Conservation (phyloP, 2,888 invertebrate genomes). For the Pimpla rufipes region DNA sequence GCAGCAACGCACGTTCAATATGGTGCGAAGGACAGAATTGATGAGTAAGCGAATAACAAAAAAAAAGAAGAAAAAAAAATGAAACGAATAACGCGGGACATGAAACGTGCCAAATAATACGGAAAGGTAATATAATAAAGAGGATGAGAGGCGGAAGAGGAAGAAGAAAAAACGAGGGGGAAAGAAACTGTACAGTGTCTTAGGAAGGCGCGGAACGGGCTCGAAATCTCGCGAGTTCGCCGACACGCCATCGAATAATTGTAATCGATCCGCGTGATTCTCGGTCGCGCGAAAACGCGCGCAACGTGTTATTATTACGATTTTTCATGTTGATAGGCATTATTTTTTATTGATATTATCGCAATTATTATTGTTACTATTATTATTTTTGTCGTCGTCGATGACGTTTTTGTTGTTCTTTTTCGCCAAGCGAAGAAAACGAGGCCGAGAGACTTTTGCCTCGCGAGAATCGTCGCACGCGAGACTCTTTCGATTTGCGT, state of each 20-base stretch:
- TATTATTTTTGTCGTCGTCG: slow-evolving; percentile 38
- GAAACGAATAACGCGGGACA: slow-evolving; percentile 33
- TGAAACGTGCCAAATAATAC: slow-evolving; percentile 71
- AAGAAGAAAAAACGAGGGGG: neutral
- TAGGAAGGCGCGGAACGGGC: slow-evolving; percentile 55
- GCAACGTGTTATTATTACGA: slow-evolving; percentile 45
- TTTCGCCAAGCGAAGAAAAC: slow-evolving; percentile 42
- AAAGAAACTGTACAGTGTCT: slow-evolving; percentile 62
- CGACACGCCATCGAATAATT: slow-evolving; percentile 43
- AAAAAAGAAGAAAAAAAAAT: slow-evolving; percentile 9
- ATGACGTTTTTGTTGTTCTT: slow-evolving; percentile 10
- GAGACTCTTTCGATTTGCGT: slow-evolving; percentile 22
- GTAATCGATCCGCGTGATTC: slow-evolving; percentile 31
- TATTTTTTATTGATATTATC: slow-evolving; percentile 55
- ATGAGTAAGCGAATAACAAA: slow-evolving; percentile 28
- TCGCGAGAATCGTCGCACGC: slow-evolving; percentile 21
- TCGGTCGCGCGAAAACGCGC: slow-evolving; percentile 22
- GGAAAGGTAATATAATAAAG: slow-evolving; percentile 14
- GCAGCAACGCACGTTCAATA: slow-evolving; percentile 37
- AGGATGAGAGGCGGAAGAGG: neutral
- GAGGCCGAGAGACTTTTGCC: slow-evolving; percentile 39
- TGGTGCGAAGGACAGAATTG: slow-evolving; percentile 13
- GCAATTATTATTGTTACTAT: slow-evolving; percentile 45
- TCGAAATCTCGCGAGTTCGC: slow-evolving; percentile 43
- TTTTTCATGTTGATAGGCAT: slow-evolving; percentile 58